Percentiles rank a stretch among this genome's conserved stretches.
These are phyloP conservation scores for Pristionchus japonicus DNA, from an alignment of 2,888 invertebrate species.

Conservation along the genomic window DNA sequence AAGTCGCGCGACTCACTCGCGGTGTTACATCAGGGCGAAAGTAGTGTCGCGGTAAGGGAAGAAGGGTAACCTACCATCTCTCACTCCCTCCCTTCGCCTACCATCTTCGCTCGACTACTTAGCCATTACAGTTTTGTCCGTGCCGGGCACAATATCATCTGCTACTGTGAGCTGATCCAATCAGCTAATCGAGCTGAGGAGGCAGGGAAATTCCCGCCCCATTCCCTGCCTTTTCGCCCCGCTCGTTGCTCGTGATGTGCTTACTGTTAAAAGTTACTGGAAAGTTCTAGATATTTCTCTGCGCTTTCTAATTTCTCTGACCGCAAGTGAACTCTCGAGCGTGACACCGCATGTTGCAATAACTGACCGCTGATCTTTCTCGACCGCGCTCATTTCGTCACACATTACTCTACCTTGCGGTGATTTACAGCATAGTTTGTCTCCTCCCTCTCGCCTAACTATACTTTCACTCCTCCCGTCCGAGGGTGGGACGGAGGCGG, in stretches of 20 bases:
- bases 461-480: background rate
- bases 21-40: background rate
- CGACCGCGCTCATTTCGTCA: background rate
- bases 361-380: too few relatives aligned
- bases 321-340: background rate
- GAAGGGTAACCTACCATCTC: background rate
- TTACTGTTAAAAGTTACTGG: too few relatives aligned
- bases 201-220: background rate
- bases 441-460: background rate
- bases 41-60: too few relatives aligned
- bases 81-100: background rate
- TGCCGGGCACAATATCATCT: conserved; percentile 15
- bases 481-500: background rate
- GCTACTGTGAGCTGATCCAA: background rate
- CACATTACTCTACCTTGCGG: background rate
- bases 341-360: too few relatives aligned
- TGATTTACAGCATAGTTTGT: too few relatives aligned
- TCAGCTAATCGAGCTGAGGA: background rate
- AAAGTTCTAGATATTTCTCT: too few relatives aligned
- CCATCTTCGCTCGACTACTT: background rate
- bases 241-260: background rate
- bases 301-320: background rate
- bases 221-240: background rate
- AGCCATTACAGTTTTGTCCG: conserved; percentile 16
- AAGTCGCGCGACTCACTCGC: background rate